phyloP scores from a whole-genome alignment of 1,140 invertebrate species.

The Saccostrea glomerata region DNA sequence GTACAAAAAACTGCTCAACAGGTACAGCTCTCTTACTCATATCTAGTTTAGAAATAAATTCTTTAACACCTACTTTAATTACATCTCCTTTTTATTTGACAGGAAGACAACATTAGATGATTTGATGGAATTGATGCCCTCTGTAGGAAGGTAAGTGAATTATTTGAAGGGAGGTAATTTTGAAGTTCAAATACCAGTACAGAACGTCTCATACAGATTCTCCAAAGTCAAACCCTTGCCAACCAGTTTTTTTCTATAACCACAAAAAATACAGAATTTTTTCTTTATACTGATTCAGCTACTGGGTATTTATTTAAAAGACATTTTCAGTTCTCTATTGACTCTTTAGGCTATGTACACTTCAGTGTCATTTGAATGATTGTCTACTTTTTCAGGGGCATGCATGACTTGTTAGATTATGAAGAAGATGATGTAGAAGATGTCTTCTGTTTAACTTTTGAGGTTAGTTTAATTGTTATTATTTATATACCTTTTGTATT shows the following conservation, averaged over 20 bases:
- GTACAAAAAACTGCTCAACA: constrained; percentile 93
- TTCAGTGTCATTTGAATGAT: background rate
- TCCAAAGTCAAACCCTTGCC: too few relatives aligned
- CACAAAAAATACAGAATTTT: too few relatives aligned
- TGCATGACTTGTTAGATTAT: constrained; percentile 91
- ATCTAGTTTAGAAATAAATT: too few relatives aligned
- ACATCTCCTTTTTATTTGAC: constrained; percentile 44
- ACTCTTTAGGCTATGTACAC: background rate
- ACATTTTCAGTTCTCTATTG: too few relatives aligned
- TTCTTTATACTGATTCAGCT: too few relatives aligned
- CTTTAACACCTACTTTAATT: background rate
- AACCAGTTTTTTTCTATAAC: too few relatives aligned
- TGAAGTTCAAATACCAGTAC: too few relatives aligned
- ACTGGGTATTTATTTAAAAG: too few relatives aligned
- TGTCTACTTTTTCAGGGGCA: constrained; percentile 79
- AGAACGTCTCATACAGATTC: too few relatives aligned
- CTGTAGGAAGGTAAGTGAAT: constrained; percentile 83
- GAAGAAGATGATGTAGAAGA: constrained; percentile 89
- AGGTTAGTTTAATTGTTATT: constrained; percentile 81
- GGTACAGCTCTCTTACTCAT: constrained; percentile 52
- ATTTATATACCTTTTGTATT: too few relatives aligned
- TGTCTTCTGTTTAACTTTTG: constrained; percentile 92
- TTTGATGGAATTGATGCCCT: constrained; percentile 89
- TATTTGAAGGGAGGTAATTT: too few relatives aligned
- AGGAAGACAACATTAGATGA: constrained; percentile 82